Conservation (phyloP, 2,113 vertebrate genomes). For the Leuciscus idus region DNA sequence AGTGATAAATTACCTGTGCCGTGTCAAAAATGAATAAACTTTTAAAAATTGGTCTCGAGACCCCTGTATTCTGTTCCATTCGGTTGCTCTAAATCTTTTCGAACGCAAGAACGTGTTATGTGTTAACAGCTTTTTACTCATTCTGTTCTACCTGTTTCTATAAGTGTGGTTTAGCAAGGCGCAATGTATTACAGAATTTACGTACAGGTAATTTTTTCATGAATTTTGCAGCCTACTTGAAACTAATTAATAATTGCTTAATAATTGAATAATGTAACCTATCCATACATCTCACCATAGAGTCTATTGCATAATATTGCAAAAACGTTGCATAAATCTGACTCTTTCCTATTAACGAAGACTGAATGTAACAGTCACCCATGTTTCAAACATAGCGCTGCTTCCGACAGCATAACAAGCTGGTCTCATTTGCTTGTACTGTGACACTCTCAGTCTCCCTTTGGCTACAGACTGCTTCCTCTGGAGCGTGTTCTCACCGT, state of each 20-base stretch:
- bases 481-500: slow-evolving; percentile 40
- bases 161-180: not conserved
- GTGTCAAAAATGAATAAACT: not conserved
- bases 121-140: not conserved
- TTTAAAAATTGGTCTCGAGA: not conserved
- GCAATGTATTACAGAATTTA: not conserved
- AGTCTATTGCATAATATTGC: not conserved
- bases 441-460: slow-evolving; percentile 31
- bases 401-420: not conserved
- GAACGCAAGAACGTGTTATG: not conserved
- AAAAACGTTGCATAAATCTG: not conserved
- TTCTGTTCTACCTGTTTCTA: not conserved
- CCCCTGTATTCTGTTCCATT: not conserved
- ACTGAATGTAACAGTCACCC: not conserved
- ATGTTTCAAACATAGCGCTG: not conserved
- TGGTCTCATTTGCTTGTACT: slow-evolving; percentile 23
- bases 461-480: slow-evolving; percentile 40
- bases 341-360: slow-evolving; percentile 3
- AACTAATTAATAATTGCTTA: not conserved
- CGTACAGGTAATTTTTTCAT: not conserved
- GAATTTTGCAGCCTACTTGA: not conserved
- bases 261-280: not conserved
- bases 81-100: not conserved
- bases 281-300: not conserved
- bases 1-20: not conserved